Base-by-base conservation (phyloP, 2,888 invertebrate genomes). In the Torymus auratus region DNA sequence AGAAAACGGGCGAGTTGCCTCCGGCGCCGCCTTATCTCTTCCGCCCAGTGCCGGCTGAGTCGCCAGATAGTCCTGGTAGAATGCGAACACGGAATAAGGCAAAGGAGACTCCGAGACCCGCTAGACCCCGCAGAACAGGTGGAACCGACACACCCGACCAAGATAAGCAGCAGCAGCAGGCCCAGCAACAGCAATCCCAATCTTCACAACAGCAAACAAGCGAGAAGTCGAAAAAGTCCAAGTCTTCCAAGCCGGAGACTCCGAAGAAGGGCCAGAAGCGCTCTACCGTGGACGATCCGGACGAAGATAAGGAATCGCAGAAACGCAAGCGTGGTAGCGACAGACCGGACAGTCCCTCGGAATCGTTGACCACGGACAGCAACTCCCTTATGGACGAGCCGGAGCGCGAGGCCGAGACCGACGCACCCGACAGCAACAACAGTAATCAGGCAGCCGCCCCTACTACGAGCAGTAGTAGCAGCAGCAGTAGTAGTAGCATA, bases 31-130 rank as follows among this genome's bases (percentile, higher is more conserved):
- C 92, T 3, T 93, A 93, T 86, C 87, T 93, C 80, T 93, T 93
- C 89, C 91, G 92, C 85, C 93, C 93, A 82, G 92, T 92, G 78
- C 92, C 92, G 82, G 91, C 91, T 84, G 91, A 91, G 83, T 95
- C 94, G 87, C 94, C 94, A 87, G 96, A 96, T 89, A 96, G 96
- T 89, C 97, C 97, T 73, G 96, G 96, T 90, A 94, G 97, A 91
- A 96, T 97, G 95, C 94, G 97, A 90, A 97, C 97, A 83, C 93
- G 97, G 87, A 96, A 96, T 91, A 93, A 93, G 86, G 94, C 95
- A 73, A 96, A 96, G 92, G 95, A 96, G 92, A 90, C 88, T 80
- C 88, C 90, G 70, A 89, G 91, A 86, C 88, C 91, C 62, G 89
- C 91, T 55, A 91, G 94, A 87, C 93, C 94, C 62, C 93, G 94